Percentiles rank a stretch among this genome's conserved stretches.
These are phyloP conservation scores for Pipistrellus nathusii DNA, from an alignment of 2,797 vertebrate genomes.

Conservation along the genomic window DNA sequence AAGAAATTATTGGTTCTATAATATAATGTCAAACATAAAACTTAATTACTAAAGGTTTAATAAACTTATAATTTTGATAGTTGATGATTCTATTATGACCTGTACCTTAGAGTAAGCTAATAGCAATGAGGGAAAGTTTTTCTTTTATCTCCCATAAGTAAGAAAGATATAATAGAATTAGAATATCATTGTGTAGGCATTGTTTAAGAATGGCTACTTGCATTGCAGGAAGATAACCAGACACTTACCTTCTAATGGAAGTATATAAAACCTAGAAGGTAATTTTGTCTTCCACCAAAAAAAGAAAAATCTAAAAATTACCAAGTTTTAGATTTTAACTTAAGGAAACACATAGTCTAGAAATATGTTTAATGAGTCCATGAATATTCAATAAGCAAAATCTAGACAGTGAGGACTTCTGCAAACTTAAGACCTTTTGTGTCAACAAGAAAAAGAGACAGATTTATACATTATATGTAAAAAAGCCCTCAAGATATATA, in stretches of 20 bases:
- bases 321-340: constrained; percentile 46
- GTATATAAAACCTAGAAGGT: not conserved
- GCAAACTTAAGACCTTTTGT: not conserved
- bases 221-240: not conserved
- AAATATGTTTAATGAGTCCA: not conserved
- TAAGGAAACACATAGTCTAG: constrained; percentile 3
- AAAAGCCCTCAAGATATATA: not conserved
- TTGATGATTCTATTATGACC: not conserved
- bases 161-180: constrained; percentile 24
- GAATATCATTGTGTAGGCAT: not conserved
- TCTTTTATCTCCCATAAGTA: not conserved
- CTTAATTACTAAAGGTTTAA: constrained; percentile 34
- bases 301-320: not conserved
- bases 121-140: not conserved
- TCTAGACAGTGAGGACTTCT: not conserved
- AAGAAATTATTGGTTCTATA: constrained; percentile 1
- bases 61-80: not conserved
- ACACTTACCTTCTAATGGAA: not conserved
- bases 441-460: not conserved
- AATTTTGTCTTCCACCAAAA: not conserved
- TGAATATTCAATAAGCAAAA: constrained; percentile 2
- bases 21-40: constrained; percentile 3
- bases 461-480: not conserved
- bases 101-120: not conserved
- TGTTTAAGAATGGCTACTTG: not conserved